Base-by-base conservation (phyloP, 2,888 invertebrate species). In the Macrophya alboannulata region DNA sequence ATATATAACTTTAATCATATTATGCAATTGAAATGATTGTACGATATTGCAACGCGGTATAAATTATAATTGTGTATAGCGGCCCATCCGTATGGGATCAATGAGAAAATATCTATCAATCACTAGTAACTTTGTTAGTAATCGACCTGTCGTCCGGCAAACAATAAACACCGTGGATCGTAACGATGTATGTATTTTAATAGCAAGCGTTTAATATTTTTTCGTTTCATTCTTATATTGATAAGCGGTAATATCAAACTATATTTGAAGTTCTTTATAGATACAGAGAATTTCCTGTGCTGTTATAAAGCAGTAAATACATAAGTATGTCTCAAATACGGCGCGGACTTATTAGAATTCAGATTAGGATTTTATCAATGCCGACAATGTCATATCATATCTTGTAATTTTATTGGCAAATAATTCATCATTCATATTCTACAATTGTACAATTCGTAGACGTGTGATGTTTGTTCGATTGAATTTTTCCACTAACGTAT, bases 291-390 rank as follows among this genome's bases (percentile, higher is more conserved):
- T 2, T 55, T 55, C n/a, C 31, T n/a, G 55, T 55, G n/a, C 55
- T n/a, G 51, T 6, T 51, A 17, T 6, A n/a, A 6, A 17, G 15
- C 48, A 48, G 48, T 15, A 17, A 51, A 51, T 6, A n/a, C 17
- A n/a, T 51, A n/a, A 31, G 31, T 31, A 31, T 31, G 31, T 31
- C 31, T n/a, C 8, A n/a, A 55, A 55, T 55, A 55, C 3, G 31
- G 31, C 3, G 31, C 31, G n/a, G 55, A 1, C 8, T n/a, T 8
- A n/a, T 55, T n/a, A n/a, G 55, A 55, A 55, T n/a, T 55, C n/a
- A 55, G 55, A 55, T 55, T 55, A 4, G n/a, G 55, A n/a, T 55
- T 55, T 55, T 55, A 55, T 55, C 55, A n/a, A n/a, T 55, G n/a
- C 55, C n/a, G 1, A n/a, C n/a, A n/a, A 55, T 48, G 48, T 4